phyloP scores from a whole-genome alignment of 2,113 vertebrate genomes.

The Piprites chloris region DNA sequence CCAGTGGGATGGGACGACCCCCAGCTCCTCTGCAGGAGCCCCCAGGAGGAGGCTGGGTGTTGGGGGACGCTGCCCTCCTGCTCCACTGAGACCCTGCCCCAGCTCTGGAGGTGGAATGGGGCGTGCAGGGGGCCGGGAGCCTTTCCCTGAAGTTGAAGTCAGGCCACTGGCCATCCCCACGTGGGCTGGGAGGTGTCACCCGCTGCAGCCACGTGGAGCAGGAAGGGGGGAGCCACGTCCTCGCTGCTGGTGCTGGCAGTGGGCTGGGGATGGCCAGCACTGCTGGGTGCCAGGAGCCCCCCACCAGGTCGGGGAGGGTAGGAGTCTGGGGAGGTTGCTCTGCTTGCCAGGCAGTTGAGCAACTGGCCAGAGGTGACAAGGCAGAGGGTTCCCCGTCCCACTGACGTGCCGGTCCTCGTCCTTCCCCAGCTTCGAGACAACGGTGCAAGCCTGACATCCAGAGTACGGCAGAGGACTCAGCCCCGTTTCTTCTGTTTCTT shows the following conservation, averaged over 20 bases:
- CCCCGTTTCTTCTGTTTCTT: background rate
- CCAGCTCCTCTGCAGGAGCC: background rate
- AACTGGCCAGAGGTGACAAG: background rate
- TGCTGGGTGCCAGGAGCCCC: background rate
- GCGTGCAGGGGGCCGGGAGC: background rate
- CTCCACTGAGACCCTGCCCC: background rate
- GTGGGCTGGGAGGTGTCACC: background rate
- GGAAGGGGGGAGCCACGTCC: background rate
- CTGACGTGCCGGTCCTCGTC: rapidly evolving
- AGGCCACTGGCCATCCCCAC: rapidly evolving
- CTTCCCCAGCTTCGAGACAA: background rate
- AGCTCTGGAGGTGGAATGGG: rapidly evolving
- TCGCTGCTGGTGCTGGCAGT: background rate
- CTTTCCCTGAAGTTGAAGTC: background rate
- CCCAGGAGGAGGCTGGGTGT: background rate
- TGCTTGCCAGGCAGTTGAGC: background rate
- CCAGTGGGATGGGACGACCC: background rate
- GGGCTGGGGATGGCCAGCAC: background rate
- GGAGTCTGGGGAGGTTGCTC: background rate
- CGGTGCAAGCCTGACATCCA: background rate
- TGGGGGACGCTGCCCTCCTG: background rate
- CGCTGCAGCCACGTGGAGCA: rapidly evolving
- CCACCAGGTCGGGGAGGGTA: rapidly evolving
- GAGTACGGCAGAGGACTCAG: background rate
- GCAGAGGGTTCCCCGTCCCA: background rate